These are phyloP conservation scores for Chaenodraco wilsoni DNA, from an alignment of 2,797 vertebrate genomes.

Conservation along the genomic window DNA sequence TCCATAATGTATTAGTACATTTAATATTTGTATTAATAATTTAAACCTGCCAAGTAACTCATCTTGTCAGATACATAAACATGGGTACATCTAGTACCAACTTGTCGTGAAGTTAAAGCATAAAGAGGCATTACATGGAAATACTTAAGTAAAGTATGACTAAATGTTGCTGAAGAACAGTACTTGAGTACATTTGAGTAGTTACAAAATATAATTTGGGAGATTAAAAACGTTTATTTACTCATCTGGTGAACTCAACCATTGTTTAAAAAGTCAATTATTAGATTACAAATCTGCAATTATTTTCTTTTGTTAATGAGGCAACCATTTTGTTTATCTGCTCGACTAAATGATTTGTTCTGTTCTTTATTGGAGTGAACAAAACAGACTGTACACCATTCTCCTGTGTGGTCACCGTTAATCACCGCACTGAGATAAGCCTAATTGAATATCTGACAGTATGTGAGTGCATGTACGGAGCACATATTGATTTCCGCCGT, in stretches of 20 bases:
- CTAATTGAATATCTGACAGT: constrained; percentile 72
- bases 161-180: too few relatives aligned
- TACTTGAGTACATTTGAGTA: too few relatives aligned
- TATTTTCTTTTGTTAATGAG: not conserved
- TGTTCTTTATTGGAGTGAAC: constrained; percentile 12
- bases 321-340: not conserved
- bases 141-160: too few relatives aligned
- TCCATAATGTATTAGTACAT: too few relatives aligned
- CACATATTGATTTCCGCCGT: constrained; percentile 74
- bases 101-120: too few relatives aligned
- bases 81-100: too few relatives aligned
- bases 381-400: not conserved
- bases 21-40: too few relatives aligned
- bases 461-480: constrained; percentile 60
- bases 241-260: not conserved
- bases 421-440: constrained; percentile 68
- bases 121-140: too few relatives aligned
- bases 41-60: too few relatives aligned
- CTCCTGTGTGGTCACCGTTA: constrained; percentile 62
- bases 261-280: constrained; percentile 6
- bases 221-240: not conserved
- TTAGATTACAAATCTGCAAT: not conserved
- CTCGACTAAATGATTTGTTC: constrained; percentile 1
- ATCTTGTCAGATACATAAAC: too few relatives aligned
- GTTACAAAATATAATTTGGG: not conserved